Base-by-base conservation (phyloP, 2,113 vertebrate species). In the Scomber japonicus region DNA sequence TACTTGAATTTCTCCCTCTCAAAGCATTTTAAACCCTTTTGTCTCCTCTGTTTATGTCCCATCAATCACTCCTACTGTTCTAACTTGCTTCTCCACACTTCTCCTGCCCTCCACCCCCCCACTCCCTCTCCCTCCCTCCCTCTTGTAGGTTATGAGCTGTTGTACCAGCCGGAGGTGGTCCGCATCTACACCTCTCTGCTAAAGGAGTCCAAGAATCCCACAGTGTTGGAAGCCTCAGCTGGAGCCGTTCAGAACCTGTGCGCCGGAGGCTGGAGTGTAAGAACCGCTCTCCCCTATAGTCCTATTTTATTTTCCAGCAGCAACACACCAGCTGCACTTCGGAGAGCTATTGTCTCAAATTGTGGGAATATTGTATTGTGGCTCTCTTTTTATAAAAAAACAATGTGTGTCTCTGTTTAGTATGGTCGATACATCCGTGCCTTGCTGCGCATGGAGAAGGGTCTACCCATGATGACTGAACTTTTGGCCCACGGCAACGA, bases 241-340 rank as follows among this genome's bases (percentile, higher is more conserved):
- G 97, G 98, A 91, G 97, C 98, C 4, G 93, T 99, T 62, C 97
- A 99, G 93, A 99, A 99, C 86, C 93, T 99, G 73, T 99, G 97
- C 4, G 97, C 98, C 0, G 98, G 98, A 61, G 96, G 95, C 50
- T 99, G 98, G 97, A 97, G 92, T 21, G 95, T 95, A 89, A 94
- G 84, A 77, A 11, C 35, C 5, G 7, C 21, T 45, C 0, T 57
- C 9, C 5, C 3, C 51, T 16, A n/a, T 15, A 11, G 2, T 60
- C 3, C 3, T 40, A 0, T 24, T 62, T 0, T 3, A 5, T 19
- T 64, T 65, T 16, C 15, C 27, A 0, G 31, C 51, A 14, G 21
- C 48, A 24, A 5, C 16, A 17, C n/a, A 46, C 19, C 48, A 10
- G 31, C n/a, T 64, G 1, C 1, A 40, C 35, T 9, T 40, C 6